Base-by-base conservation (phyloP, 2,888 invertebrate genomes). In the Furcula furcula region DNA sequence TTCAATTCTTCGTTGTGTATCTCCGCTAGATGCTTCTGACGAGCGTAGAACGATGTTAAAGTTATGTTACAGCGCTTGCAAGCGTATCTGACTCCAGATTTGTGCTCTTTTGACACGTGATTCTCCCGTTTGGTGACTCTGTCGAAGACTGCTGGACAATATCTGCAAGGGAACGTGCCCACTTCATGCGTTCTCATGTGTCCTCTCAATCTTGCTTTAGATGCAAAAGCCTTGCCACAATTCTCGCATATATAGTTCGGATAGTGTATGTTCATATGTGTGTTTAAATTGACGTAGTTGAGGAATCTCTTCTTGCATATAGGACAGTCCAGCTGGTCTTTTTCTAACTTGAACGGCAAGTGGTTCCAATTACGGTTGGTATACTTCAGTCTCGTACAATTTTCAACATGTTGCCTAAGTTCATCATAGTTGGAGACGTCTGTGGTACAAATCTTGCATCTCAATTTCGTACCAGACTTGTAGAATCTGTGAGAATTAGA, bases 171-270 rank as follows among this genome's bases (percentile, higher is more conserved):
- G 2, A 88, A 88, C n/a, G 56, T 66, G 0, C 89, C 90, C 1
- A 88, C 76, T 37, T 90, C 90, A 30, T 91, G 91, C 0, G 88
- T 90, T 16, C 90, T 53, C 69, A 90, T 79, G 35, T 91, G 91
- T 0, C 90, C 90, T 7, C 85, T 42, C 0, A 91, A 42, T 0
- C 90, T 60, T 0, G 89, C 85, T 38, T 82, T 83, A 0, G 90
- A 90, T 1, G 90, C 90, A 37, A 90, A 90, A 0, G 87, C 88
- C 33, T 91, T 91, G 0, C 88, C 88, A 36, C 91, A 91, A 43
- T 73, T 85, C 34, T 88, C 84, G 34, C 91, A 91, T 0, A 89
- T 86, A 40, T 89, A 84, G 29, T 87, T 82, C 0, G 87, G 87
- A 19, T 86, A 90, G 7, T 91, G 90, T 0, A 84, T 59, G 18